A percentile compares a stretch with the other conserved stretches of the same genome.
These are phyloP conservation scores for Priocnemis perturbator DNA, from an alignment of 2,888 invertebrate species.

Conservation along the genomic window DNA sequence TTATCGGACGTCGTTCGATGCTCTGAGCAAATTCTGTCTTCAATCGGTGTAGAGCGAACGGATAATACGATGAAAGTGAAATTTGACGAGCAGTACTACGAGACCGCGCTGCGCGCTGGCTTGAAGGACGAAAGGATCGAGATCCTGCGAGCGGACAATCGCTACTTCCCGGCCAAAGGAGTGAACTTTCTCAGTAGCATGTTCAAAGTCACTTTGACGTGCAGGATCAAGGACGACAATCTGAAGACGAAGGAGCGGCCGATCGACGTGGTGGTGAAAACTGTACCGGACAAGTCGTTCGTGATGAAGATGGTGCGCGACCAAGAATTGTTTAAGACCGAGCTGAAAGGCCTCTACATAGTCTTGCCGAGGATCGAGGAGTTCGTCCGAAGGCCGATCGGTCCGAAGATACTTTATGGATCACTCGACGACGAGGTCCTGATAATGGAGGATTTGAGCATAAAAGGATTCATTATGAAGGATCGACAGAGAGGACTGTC, in stretches of 20 bases:
- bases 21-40: too few species aligned
- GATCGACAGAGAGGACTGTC: conserved; percentile 52
- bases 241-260: not conserved
- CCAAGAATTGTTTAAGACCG: conserved; percentile 48
- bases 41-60: too few species aligned
- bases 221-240: not conserved
- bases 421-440: conserved; percentile 24
- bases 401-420: conserved; percentile 37
- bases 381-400: conserved; percentile 32
- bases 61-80: not conserved
- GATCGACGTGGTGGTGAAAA: conserved; percentile 44
- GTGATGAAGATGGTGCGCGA: conserved; percentile 24
- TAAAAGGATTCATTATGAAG: conserved; percentile 43
- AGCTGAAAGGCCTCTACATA: conserved; percentile 34
- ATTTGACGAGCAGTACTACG: conserved; percentile 12
- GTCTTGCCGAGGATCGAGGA: conserved; percentile 47
- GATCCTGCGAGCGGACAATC: not conserved
- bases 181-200: conserved; percentile 35
- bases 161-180: not conserved
- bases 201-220: not conserved
- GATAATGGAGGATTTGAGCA: conserved; percentile 53
- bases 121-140: not conserved
- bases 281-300: conserved; percentile 33
- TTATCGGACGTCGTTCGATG: too few species aligned
- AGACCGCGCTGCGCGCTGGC: conserved; percentile 6